A percentile compares a stretch with the other conserved stretches of the same genome.
Conservation (phyloP, 2,888 invertebrate species). For the Agrotis clavis region DNA sequence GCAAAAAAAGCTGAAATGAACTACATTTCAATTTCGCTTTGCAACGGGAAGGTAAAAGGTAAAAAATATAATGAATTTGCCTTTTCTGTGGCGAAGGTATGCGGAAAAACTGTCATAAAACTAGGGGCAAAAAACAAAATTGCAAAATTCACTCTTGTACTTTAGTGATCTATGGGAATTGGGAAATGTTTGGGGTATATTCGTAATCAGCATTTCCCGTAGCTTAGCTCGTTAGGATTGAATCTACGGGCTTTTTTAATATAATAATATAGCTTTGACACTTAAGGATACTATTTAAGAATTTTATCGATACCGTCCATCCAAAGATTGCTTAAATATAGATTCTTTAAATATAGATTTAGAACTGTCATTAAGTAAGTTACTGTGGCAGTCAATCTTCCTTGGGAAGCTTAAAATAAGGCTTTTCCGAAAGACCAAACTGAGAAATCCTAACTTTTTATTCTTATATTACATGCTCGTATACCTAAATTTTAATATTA, state of each 20-base stretch:
- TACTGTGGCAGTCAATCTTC: background rate
- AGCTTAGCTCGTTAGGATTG: too few species aligned
- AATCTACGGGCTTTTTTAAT: too few species aligned
- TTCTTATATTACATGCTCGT: too few species aligned
- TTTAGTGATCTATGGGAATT: background rate
- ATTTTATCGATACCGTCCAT: too few species aligned
- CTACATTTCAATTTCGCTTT: constrained; percentile 56
- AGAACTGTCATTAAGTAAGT: background rate
- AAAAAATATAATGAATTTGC: constrained; percentile 46
- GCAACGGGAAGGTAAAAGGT: constrained; percentile 22
- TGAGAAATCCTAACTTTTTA: background rate
- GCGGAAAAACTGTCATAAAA: constrained; percentile 29
- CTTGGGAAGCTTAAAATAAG: background rate
- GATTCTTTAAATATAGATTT: too few species aligned
- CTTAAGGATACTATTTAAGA: too few species aligned
- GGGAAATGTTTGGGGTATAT: background rate
- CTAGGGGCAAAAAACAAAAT: constrained; percentile 8
- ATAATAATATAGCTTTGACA: too few species aligned
- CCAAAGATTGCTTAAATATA: too few species aligned
- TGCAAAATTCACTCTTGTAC: constrained; percentile 17
- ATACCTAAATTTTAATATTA: too few species aligned
- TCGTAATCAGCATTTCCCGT: background rate
- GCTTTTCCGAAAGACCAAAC: background rate
- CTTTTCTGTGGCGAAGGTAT: constrained; percentile 21
- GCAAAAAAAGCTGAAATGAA: constrained; percentile 31